A percentile compares a stretch with the other conserved stretches of the same genome.
phyloP scores from a whole-genome alignment of 30 jellyfish, hydroid and myxozoan species.

The Turritopsis dohrnii region DNA sequence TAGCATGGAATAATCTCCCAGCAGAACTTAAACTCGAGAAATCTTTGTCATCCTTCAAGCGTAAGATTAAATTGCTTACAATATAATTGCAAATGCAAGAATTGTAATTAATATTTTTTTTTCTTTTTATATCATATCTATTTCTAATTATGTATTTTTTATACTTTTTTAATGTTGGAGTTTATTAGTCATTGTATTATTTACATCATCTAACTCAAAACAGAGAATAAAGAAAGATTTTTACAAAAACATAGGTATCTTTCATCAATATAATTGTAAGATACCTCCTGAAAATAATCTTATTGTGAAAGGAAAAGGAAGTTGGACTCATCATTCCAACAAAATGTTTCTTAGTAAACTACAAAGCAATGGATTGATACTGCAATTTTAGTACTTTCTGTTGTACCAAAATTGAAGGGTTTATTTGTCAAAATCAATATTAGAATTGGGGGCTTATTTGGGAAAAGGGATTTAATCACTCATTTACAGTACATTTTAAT shows the following conservation, averaged over 20 bases:
- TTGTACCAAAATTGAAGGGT: not conserved
- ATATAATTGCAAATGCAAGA: not conserved
- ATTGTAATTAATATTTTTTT: not conserved
- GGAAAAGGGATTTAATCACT: not conserved
- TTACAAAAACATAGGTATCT: not conserved
- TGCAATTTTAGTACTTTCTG: not conserved
- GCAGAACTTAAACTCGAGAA: not conserved
- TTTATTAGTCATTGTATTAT: not conserved
- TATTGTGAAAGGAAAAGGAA: not conserved
- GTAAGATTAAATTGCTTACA: not conserved
- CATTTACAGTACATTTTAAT: not conserved
- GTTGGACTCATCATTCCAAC: not conserved
- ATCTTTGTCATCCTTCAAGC: not conserved
- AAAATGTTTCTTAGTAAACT: not conserved
- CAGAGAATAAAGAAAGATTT: not conserved
- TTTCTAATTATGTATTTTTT: no score
- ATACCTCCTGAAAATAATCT: not conserved
- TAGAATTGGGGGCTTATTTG: not conserved
- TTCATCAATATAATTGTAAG: not conserved
- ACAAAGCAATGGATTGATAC: not conserved
- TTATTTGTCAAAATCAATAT: not conserved
- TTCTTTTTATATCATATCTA: not conserved
- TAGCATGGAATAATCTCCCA: not conserved
- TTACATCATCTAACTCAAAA: not conserved
- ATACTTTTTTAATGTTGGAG: not conserved